These are phyloP conservation scores for Ctenoplectra terminalis DNA, from an alignment of 1,140 invertebrate species.

Conservation along the genomic window DNA sequence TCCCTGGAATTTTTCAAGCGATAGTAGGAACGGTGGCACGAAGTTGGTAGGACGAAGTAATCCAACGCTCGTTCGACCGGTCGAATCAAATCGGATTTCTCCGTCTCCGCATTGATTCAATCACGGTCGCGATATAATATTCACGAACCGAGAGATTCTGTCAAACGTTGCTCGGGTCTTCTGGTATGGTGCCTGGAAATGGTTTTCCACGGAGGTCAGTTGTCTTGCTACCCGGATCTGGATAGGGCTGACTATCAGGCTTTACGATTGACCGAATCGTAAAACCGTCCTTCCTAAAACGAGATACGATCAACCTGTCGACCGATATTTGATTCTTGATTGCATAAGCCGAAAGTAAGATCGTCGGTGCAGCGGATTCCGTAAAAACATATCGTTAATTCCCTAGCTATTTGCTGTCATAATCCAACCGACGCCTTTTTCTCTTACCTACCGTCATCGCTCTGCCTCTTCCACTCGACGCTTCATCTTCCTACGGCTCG, in stretches of 20 bases:
- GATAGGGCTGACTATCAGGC: slow-evolving; percentile 50
- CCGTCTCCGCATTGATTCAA: slow-evolving; percentile 42
- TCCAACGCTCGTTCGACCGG: not conserved
- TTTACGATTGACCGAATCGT: slow-evolving; percentile 70
- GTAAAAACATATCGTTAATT: slow-evolving; percentile 59
- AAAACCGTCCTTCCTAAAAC: slow-evolving; percentile 44
- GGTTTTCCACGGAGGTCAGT: not conserved
- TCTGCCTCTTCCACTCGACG: slow-evolving; percentile 15
- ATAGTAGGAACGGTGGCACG: not conserved
- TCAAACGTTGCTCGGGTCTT: slow-evolving; percentile 5
- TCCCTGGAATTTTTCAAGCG: not conserved
- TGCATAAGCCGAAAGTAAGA: slow-evolving; percentile 28
- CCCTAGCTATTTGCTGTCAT: not conserved
- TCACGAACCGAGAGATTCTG: slow-evolving; percentile 34
- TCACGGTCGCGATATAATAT: slow-evolving; percentile 56
- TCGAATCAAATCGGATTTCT: slow-evolving; percentile 6
- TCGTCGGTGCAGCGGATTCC: slow-evolving; percentile 49
- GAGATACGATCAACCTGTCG: slow-evolving; percentile 19
- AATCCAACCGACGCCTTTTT: slow-evolving; percentile 24
- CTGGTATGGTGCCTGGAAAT: slow-evolving; percentile 20
- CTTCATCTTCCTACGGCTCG: slow-evolving; percentile 45
- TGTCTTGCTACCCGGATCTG: not conserved
- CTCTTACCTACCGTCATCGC: not conserved
- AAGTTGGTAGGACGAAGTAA: not conserved
- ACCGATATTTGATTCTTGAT: slow-evolving; percentile 53